A percentile compares a stretch with the other conserved stretches of the same genome.
Conservation (phyloP, 2,113 vertebrate genomes). For the Oryzias celebensis region DNA sequence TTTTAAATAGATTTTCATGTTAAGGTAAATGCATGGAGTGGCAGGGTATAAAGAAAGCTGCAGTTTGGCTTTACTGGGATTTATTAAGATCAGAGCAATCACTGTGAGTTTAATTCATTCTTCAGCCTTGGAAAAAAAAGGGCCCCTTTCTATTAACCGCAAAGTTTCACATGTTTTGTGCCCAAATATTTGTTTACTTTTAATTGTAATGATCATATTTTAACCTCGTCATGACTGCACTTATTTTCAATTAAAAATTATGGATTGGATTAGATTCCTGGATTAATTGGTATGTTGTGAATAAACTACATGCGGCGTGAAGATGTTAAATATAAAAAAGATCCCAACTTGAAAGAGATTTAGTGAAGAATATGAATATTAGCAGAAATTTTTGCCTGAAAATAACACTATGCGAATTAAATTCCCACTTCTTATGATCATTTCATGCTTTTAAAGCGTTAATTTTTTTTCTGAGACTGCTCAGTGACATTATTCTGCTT, state of each 20-base stretch:
- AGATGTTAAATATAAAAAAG: no score
- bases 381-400: no score
- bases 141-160: conserved; percentile 5
- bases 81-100: conserved; percentile 16
- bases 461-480: no score
- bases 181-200: conserved; percentile 1
- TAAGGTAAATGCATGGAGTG: conserved; percentile 4
- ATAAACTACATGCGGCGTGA: no score
- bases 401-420: no score
- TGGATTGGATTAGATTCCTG: no score
- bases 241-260: no score
- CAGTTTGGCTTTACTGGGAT: conserved; percentile 10
- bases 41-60: conserved; percentile 5
- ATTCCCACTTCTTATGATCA: no score
- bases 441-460: not conserved
- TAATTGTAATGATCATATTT: not conserved
- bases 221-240: no score
- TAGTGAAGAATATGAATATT: no score
- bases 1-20: not conserved
- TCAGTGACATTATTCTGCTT: conserved; percentile 16
- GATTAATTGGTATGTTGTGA: no score
- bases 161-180: conserved; percentile 7
- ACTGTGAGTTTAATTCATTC: conserved; percentile 45
- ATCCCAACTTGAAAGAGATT: no score
- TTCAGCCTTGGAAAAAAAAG: conserved; percentile 27